Base-by-base conservation (phyloP, 2,113 vertebrate species). In the Cyanoderma ruficeps region DNA sequence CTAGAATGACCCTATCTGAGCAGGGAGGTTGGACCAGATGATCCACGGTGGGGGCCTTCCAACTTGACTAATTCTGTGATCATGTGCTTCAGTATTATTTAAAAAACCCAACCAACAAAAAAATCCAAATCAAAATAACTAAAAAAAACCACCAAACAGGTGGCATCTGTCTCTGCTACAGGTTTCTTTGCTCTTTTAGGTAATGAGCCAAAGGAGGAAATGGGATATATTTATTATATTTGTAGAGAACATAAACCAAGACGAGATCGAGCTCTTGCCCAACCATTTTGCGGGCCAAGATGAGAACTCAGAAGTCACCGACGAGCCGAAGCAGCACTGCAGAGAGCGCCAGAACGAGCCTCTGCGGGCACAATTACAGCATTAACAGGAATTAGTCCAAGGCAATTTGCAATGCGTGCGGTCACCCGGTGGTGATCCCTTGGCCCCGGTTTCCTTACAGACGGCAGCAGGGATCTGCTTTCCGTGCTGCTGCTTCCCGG, bases 341-440 rank as follows among this genome's bases (percentile, higher is more conserved):
- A 23, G 24, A 7, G 31, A 25, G 42, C 16, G 13, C 14, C 39
- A 35, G 39, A 15, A 28, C 0, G 4, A 47, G 7, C 30, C 27
- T 39, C 42, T 10, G 24, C 2, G 2, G 17, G n/a, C 5, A 41
- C 17, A 49, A 37, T 6, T 1, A 28, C 21, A 30, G 7, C 12
- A 3, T 4, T 2, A 4, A 0, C 6, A 31, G 11, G 33, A 55
- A 25, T 9, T 7, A 28, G 15, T 42, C n/a, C 60, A 18, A n/a
- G 13, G 13, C n/a, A 3, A 10, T 13, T 4, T 14, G 46, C 5
- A 47, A 18, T 1, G 39, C 52, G 0, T 24, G 25, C 0, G 4
- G n/a, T 25, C 53, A 11, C 49, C 6, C 24, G 2, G 11, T 11
- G 8, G 4, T 3, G 28, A 5, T 22, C 10, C 24, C 37, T 10